These are phyloP conservation scores for Rhamphomyia laevipes DNA, from an alignment of 2,888 invertebrate species.

Conservation along the genomic window DNA sequence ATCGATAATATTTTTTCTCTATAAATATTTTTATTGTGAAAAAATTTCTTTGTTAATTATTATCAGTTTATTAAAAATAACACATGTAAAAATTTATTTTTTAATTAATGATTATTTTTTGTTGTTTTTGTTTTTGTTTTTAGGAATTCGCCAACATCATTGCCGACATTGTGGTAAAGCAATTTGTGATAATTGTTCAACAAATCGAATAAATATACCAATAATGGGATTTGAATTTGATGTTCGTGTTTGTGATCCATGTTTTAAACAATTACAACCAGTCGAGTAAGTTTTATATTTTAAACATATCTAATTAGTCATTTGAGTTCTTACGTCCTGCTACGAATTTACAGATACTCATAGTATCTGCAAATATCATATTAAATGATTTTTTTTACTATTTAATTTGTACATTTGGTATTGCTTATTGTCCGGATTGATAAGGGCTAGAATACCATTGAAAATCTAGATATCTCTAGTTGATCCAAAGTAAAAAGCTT, in stretches of 20 bases:
- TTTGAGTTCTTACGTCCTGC: no score
- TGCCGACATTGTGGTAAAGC: conserved; percentile 92
- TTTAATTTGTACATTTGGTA: no score
- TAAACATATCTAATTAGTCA: no score
- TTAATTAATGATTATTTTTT: not conserved
- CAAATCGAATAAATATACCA: conserved; percentile 79
- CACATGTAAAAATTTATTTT: not conserved
- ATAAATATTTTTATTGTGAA: not conserved
- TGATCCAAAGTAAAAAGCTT: no score
- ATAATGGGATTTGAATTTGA: conserved; percentile 97
- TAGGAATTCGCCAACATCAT: conserved; percentile 70
- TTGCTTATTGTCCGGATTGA: no score
- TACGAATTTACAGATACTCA: no score
- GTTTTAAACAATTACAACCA: conserved; percentile 69
- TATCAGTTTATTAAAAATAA: not conserved
- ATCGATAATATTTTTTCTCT: no score
- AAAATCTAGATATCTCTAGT: no score
- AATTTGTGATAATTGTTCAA: conserved; percentile 86
- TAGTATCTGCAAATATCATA: no score
- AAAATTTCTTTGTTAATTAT: not conserved
- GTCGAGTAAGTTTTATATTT: conserved; percentile 62
- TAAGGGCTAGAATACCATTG: no score
- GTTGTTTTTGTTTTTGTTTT: not conserved
- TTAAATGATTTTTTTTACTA: no score
- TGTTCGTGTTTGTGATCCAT: conserved; percentile 89